Base-by-base conservation (phyloP, 2,113 vertebrate species). In the Calonectris borealis region DNA sequence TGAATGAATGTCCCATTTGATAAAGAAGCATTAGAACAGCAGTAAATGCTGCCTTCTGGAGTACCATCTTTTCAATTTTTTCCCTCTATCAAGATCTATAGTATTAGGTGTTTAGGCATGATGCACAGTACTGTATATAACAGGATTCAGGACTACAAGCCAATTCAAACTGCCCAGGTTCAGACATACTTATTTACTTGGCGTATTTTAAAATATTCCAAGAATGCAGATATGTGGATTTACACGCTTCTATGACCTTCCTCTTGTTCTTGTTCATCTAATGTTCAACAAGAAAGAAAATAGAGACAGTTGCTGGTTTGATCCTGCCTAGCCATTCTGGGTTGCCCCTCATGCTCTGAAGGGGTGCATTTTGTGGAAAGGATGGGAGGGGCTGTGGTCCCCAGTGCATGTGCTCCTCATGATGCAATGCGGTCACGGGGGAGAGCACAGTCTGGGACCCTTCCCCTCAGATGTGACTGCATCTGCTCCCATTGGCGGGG, bases 341-440 rank as follows among this genome's bases (percentile, higher is more conserved):
- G 40, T 24, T 66, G 48, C 22, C 48, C 20, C 18, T 72, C 52
- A 5, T 19, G 46, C 40, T 90, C 38, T 9, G 10, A 31, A 64
- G 36, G 20, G 27, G 16, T 3, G 12, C 5, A 7, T 71, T 71
- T 58, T 34, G 49, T 31, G 54, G 48, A 22, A 34, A 36, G 32
- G 36, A 54, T 16, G 14, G 27, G 54, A 68, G 12, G 19, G 54
- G 32, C 60, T 62, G 48, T 3, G 6, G 54, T 40, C 24, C 83
- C 46, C 46, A 38, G 27, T 6, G 10, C 73, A 20, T 1, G 8
- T 21, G 31, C 5, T 44, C 34, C 44, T 70, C 27, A 25, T 44
- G 16, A 8, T 5, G 10, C 4, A 0, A 42, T 19, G 25, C 49
- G 58, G 54, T 17, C 25, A 17, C 6, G 8, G 21, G 21, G 38